These are phyloP conservation scores for Dallia pectoralis DNA, from an alignment of 2,797 vertebrate genomes.

Conservation along the genomic window DNA sequence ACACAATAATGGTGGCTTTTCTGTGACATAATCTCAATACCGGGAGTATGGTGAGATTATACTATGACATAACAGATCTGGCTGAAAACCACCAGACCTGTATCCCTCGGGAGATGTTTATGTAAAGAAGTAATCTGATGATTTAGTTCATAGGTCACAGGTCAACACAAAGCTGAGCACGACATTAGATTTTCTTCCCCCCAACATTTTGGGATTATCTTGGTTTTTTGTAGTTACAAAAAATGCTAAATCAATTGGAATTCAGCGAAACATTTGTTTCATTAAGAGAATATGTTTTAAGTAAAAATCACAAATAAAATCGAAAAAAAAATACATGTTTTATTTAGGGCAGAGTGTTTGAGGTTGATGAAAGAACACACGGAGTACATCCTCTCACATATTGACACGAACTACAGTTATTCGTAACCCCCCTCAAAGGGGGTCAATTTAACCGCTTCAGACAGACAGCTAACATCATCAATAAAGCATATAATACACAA, in stretches of 20 bases:
- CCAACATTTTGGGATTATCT: too few relatives aligned
- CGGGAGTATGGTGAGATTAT: conserved; percentile 37
- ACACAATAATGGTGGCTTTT: background rate
- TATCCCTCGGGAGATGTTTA: conserved; percentile 22
- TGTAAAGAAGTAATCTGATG: conserved; percentile 20
- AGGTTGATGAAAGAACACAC: background rate
- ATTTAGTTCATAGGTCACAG: background rate
- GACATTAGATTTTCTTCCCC: too few relatives aligned
- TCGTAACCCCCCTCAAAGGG: too few relatives aligned
- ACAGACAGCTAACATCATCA: background rate
- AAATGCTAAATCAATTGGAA: too few relatives aligned
- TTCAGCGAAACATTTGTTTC: too few relatives aligned
- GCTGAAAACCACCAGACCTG: conserved; percentile 28
- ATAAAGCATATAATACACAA: background rate
- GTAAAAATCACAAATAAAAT: too few relatives aligned
- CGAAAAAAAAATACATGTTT: too few relatives aligned
- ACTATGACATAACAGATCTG: conserved; percentile 45
- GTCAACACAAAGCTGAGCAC: too few relatives aligned
- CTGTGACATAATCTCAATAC: conserved; percentile 28
- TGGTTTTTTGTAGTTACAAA: too few relatives aligned
- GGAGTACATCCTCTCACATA: background rate
- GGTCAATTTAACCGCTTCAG: too few relatives aligned
- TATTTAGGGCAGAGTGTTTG: background rate
- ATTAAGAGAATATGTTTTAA: too few relatives aligned
- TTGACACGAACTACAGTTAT: background rate